Evolutionary conservation across 2,888 invertebrate species (phyloP).

Genomic region (Drosophila kambysellisi): DNA sequence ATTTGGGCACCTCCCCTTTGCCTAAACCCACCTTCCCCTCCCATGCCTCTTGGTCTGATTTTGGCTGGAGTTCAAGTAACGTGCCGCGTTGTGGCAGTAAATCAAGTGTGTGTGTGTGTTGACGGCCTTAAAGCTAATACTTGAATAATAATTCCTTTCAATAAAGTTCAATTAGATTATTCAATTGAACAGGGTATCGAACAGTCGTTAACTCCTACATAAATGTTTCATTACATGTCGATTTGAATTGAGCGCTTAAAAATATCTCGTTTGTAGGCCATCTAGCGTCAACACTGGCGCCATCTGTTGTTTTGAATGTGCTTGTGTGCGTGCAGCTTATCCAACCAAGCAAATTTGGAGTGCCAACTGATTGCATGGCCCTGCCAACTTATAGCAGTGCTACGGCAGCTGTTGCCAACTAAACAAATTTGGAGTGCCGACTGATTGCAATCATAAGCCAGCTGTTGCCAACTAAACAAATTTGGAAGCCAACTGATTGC

Average conservation of each 20-base stretch:
- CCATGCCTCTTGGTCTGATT: constrained; percentile 3
- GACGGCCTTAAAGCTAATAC: constrained; percentile 35
- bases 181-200: background rate
- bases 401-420: constrained; percentile 10
- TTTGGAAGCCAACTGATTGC: constrained; percentile 11
- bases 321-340: background rate
- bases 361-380: constrained; percentile 14
- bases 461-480: constrained; percentile 23
- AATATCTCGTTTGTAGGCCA: background rate
- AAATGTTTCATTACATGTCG: background rate
- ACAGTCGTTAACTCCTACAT: background rate
- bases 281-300: background rate
- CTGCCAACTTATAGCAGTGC: constrained; percentile 7
- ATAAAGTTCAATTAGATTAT: background rate
- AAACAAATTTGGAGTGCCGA: background rate
- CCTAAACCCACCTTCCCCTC: constrained; percentile 14
- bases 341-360: constrained; percentile 10
- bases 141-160: constrained; percentile 8
- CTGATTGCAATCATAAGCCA: background rate
- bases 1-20: constrained; percentile 24
- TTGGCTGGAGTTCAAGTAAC: constrained; percentile 68
- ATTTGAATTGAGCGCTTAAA: constrained; percentile 1
- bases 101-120: constrained; percentile 37
- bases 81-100: constrained; percentile 51
- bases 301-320: background rate